Evolutionary conservation across 2,113 vertebrate species (phyloP).

Genomic region (Clarias macrocephalus): DNA sequence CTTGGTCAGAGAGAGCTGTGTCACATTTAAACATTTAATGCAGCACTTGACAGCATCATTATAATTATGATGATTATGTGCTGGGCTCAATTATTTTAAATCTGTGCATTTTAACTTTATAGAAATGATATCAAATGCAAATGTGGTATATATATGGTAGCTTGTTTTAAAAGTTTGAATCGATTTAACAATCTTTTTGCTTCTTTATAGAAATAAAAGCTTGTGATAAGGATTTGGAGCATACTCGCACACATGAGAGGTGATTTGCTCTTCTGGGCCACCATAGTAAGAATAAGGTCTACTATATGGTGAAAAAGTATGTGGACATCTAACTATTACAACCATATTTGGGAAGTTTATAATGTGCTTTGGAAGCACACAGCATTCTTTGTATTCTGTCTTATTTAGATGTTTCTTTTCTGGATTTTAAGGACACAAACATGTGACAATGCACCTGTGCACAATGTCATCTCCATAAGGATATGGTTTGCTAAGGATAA

Average conservation of each 20-base stretch:
- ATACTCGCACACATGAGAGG: too few relatives aligned
- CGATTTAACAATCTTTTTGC: not conserved
- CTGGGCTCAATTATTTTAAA: slow-evolving; percentile 42
- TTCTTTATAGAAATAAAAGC: too few relatives aligned
- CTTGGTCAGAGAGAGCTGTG: slow-evolving; percentile 44
- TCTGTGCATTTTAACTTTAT: not conserved
- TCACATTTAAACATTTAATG: not conserved
- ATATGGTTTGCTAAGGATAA: too few relatives aligned
- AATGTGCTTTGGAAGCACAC: too few relatives aligned
- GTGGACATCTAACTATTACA: not conserved
- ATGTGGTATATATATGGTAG: not conserved
- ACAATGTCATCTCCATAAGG: too few relatives aligned
- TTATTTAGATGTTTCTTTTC: too few relatives aligned
- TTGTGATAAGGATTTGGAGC: too few relatives aligned
- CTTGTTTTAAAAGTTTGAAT: not conserved
- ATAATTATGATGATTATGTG: slow-evolving; percentile 55
- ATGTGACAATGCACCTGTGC: not conserved
- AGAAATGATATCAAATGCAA: not conserved
- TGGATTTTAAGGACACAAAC: too few relatives aligned
- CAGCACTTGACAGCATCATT: slow-evolving; percentile 43
- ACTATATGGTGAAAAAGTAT: too few relatives aligned
- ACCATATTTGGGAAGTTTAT: not conserved
- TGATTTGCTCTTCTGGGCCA: too few relatives aligned
- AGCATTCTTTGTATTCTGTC: too few relatives aligned
- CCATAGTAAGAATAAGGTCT: too few relatives aligned